Evolutionary conservation across 2,888 invertebrate species (phyloP), one percentile per base, ranked within the genome.

Genomic region (Zygaena filipendulae): DNA sequence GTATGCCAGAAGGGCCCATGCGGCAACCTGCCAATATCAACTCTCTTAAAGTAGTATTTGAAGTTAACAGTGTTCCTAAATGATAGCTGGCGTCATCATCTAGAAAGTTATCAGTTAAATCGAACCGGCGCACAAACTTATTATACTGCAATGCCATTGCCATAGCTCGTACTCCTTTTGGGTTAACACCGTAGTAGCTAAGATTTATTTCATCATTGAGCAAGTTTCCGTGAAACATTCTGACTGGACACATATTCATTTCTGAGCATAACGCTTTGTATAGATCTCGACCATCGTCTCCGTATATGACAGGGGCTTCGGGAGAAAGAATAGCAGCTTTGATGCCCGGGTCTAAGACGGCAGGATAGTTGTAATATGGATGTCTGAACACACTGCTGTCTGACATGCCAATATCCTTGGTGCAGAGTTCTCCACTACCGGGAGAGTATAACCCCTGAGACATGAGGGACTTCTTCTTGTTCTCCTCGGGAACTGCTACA

Each of bases 41-140:
- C 31, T 61, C 57, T 22, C 33, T 30, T 20, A 64, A 26, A 7
- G 49, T 51, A 7, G 13, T 26, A 25, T 62, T 64, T 3, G 33
- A 28, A 11, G 9, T 25, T n/a, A 62, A 33, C 53, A 59, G 54
- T 27, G 43, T 38, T 10, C 53, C 52, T 13, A 62, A 41, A 32
- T 61, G 62, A 30, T 43, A 62, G 34, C 59, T 61, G 2, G 52
- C 49, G 33, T 62, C 62, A 20, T 54, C 45, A 26, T 39, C 45
- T 2, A 64, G 42, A 30, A 54, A 55, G 32, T 57, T 62, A 4
- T 53, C 58, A 3, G 52, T 49, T 1, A 62, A 32, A 37, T 52
- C 41, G 1, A 62, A 40, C 4, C 32, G 30, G 11, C 30, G 35
- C 2, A 64, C 60, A 14, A 22, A 30, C 36, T 37, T 48, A 30